Evolutionary conservation across 2,888 invertebrate species (phyloP), one percentile per base, ranked within the genome.

Genomic region (Carterocephalus palaemon): DNA sequence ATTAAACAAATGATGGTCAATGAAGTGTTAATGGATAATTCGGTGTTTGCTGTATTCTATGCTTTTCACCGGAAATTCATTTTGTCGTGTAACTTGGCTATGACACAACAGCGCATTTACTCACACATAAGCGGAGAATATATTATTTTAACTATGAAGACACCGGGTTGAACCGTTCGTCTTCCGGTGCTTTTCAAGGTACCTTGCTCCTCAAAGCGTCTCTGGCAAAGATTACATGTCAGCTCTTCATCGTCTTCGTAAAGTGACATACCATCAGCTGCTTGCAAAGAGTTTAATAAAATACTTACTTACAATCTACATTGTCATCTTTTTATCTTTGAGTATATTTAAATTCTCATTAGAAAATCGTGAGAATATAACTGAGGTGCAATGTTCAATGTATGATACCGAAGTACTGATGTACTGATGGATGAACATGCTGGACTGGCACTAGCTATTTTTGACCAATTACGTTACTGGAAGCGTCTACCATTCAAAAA

Each of bases 151-250:
- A 78, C 75, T 71, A 75, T 71, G 74, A 69, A 67, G 74, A 68
- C 75, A 82, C 81, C 79, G 78, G 76, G 75, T 70, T 63, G 62
- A 65, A 68, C 66, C 66, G 70, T 65, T 66, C 59, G 61, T 65
- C 66, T 70, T 76, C 60, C 64, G 60, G 63, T 75, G 77, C 72
- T 70, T 67, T 74, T 70, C 66, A 69, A 75, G 83, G 89, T 91
- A 92, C 91, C 92, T 92, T 92, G 91, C 88, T 91, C 90, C 86
- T 91, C 91, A 90, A 91, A 92, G 78, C 91, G 90, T 88, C 91
- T 91, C 89, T 91, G 91, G 89, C 92, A 92, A 88, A 92, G 90
- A 82, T 91, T 91, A 86, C 92, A 92, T 88, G 89, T 90, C 83
- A 89, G 88, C 84, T 89, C 90, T 88, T 89, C 89, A 76, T 89